Base-by-base conservation (phyloP, 2,888 invertebrate species). In the Lycocerus yunnanus region DNA sequence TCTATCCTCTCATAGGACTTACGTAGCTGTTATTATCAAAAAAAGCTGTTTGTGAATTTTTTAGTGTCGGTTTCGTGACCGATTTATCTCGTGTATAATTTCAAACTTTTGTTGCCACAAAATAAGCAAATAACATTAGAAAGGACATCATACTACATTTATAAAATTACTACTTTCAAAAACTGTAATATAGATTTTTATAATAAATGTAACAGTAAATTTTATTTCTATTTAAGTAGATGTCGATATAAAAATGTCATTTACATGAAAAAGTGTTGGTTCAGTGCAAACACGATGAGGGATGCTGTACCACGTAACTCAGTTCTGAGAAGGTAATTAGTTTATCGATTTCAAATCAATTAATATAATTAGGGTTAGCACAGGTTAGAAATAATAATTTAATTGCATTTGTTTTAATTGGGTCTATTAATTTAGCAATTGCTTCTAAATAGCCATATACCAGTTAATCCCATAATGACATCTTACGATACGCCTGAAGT, bases 1-100 rank as follows among this genome's bases (percentile, higher is more conserved):
- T 63, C 61, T 63, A 18, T 20, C 20, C 20, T 63, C 20, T 63
- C 8, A 15, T 18, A 21, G 15, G 14, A n/a, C 21, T 66, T 24
- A 24, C n/a, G 66, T 66, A 24, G 21, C 66, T 11, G 43, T 43
- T n/a, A 43, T 43, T 43, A 43, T 43, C 43, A 16, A 24, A 58
- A 27, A 20, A 58, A 58, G 67, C 58, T 20, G 59, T 61, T 69
- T 60, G 14, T 20, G 21, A 69, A 60, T 69, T 69, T 69, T 69
- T 69, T 15, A 18, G 24, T 24, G 10, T 43, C 16, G 16, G 13
- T 20, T 59, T 69, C 69, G 60, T 69, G 60, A 69, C 69, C 21
- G 67, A 59, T 59, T 60, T 60, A 24, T 20, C 15, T 69, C 43
- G 13, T 43, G 27, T 67, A 43, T 67, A 43, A 24, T 61, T 69